Percentiles rank a stretch among this genome's conserved stretches.
These are phyloP conservation scores for Apamea anceps DNA, from an alignment of 2,888 invertebrate genomes.

Conservation along the genomic window DNA sequence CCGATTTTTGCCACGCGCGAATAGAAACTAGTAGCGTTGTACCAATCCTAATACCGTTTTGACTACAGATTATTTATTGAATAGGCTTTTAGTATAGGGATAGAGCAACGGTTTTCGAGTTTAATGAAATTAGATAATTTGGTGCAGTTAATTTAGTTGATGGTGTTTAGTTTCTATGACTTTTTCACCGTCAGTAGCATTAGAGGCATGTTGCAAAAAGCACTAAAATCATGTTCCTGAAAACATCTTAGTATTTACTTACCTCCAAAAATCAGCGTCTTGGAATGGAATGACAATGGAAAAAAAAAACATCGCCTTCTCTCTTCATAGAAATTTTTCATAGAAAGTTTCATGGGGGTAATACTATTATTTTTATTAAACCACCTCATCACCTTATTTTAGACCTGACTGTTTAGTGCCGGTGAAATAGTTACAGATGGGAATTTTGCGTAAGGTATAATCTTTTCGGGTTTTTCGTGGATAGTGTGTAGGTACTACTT, in stretches of 20 bases:
- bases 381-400: neutral
- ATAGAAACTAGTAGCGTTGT: neutral
- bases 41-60: neutral
- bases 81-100: neutral
- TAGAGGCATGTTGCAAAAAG: slow-evolving; percentile 2
- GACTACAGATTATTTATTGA: neutral
- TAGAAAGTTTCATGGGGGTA: neutral
- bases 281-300: neutral
- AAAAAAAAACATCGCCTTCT: neutral
- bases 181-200: slow-evolving; percentile 12
- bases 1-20: neutral
- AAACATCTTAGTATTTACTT: slow-evolving; percentile 20
- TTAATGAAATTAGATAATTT: neutral
- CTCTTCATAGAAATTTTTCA: neutral
- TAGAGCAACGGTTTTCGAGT: neutral
- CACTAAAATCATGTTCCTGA: slow-evolving; percentile 42
- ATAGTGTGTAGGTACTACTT: slow-evolving; percentile 4
- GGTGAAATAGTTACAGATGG: neutral
- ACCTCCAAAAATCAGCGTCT: neutral
- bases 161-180: neutral
- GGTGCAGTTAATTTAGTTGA: neutral
- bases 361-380: neutral
- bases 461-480: neutral
- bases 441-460: neutral
- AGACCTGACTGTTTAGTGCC: neutral